These are phyloP conservation scores for Diuraphis noxia DNA, from an alignment of 1,140 invertebrate genomes.

Conservation along the genomic window DNA sequence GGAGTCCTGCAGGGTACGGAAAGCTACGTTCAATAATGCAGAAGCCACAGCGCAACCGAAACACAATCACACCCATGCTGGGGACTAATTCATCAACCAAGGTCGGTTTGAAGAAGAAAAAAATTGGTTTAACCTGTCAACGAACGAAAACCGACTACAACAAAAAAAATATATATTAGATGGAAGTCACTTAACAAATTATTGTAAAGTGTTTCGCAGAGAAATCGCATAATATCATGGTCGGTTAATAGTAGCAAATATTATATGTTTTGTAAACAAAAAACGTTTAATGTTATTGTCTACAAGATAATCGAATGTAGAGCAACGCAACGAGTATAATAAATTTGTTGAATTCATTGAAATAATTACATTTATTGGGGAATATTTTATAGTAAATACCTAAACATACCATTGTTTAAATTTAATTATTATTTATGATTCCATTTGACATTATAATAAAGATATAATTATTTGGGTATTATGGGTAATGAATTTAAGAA, in stretches of 20 bases:
- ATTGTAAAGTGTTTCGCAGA: not conserved
- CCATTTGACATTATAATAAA: too few relatives aligned
- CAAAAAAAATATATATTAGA: not conserved
- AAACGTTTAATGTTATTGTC: not conserved
- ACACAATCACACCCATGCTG: slow-evolving; percentile 23
- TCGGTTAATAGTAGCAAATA: not conserved
- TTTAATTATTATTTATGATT: too few relatives aligned
- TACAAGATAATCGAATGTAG: not conserved
- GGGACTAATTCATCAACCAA: slow-evolving; percentile 43
- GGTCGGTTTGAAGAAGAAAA: slow-evolving; percentile 4
- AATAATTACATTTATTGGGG: not conserved
- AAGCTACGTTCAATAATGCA: slow-evolving; percentile 51
- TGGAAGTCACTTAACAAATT: slow-evolving; percentile 17
- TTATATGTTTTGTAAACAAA: not conserved
- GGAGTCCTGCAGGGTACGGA: not conserved
- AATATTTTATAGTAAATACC: too few relatives aligned
- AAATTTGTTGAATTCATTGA: not conserved
- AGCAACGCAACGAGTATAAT: not conserved
- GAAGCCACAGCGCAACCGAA: slow-evolving; percentile 9
- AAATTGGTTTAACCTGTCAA: slow-evolving; percentile 21
- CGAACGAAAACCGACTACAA: not conserved
- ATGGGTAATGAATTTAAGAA: too few relatives aligned
- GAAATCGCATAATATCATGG: not conserved
- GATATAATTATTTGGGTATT: too few relatives aligned
- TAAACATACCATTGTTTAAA: too few relatives aligned